These are phyloP conservation scores for Proteles cristata DNA, from an alignment of 2,113 vertebrate species.

Conservation along the genomic window DNA sequence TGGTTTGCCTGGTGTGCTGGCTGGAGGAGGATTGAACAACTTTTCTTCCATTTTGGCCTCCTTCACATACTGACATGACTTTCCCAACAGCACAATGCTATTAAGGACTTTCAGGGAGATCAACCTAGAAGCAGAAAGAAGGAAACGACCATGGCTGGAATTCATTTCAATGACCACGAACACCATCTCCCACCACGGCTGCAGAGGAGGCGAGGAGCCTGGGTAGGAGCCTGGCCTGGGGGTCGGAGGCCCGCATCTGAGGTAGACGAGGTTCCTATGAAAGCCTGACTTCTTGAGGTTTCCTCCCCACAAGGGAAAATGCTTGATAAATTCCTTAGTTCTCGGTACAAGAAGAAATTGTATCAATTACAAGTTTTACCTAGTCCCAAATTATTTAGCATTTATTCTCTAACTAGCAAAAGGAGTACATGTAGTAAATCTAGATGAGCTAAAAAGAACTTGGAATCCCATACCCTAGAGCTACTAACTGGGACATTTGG, in stretches of 20 bases:
- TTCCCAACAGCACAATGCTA: slow-evolving; percentile 97
- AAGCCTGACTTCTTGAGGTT: neutral
- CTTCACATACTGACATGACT: slow-evolving; percentile 96
- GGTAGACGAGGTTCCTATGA: fast-evolving
- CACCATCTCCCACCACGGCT: fast-evolving
- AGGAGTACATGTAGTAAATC: neutral
- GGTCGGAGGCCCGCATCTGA: neutral
- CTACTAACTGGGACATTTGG: neutral
- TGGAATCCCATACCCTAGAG: fast-evolving
- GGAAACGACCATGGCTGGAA: neutral
- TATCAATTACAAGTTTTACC: neutral
- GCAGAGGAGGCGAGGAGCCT: fast-evolving
- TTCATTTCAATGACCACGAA: fast-evolving
- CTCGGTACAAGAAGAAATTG: neutral
- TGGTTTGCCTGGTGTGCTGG: slow-evolving; percentile 83
- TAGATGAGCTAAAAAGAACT: neutral
- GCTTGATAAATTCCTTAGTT: neutral
- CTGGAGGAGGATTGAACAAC: slow-evolving; percentile 87
- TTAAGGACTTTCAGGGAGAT: slow-evolving; percentile 96
- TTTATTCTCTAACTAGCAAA: neutral
- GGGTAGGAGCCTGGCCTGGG: neutral
- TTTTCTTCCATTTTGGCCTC: slow-evolving; percentile 98
- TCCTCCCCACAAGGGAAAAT: neutral
- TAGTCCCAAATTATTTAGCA: neutral
- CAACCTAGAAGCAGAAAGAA: slow-evolving; percentile 86